Evolutionary conservation across 2,888 invertebrate species (phyloP).

Genomic region (Brenthis hecate): DNA sequence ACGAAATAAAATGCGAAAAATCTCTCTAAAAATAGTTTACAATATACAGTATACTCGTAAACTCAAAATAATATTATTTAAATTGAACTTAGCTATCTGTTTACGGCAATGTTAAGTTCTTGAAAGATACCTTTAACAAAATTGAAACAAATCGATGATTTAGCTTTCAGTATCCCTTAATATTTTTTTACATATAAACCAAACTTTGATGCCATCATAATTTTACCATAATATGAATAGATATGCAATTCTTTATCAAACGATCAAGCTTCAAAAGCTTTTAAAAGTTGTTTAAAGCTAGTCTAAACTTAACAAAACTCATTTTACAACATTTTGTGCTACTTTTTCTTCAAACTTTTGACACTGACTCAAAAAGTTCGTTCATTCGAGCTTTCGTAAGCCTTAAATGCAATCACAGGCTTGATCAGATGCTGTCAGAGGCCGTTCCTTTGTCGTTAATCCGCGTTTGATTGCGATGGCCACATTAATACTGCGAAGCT

Average conservation of each 20-base stretch:
- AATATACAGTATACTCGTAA: too few species aligned
- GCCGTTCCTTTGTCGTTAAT: constrained; percentile 43
- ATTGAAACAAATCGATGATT: too few species aligned
- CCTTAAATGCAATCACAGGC: constrained; percentile 32
- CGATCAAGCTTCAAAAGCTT: background rate
- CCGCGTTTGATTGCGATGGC: constrained; percentile 48
- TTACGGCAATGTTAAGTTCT: too few species aligned
- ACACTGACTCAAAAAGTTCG: constrained; percentile 12
- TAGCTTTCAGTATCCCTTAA: too few species aligned
- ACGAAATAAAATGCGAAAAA: too few species aligned
- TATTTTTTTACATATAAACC: too few species aligned
- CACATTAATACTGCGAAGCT: constrained; percentile 38
- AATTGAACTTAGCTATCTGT: too few species aligned
- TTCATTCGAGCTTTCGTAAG: constrained; percentile 27
- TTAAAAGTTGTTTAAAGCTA: background rate
- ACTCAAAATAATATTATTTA: too few species aligned
- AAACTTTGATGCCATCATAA: too few species aligned
- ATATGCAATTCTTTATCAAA: background rate
- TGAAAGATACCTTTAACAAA: too few species aligned
- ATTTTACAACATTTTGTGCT: constrained; percentile 5
- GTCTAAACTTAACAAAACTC: constrained; percentile 1
- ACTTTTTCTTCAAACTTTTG: constrained; percentile 13
- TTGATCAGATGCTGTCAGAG: constrained; percentile 27
- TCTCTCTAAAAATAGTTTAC: too few species aligned
- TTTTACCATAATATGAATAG: background rate